Evolutionary conservation across 1,140 invertebrate species (phyloP), one percentile per base, ranked within the genome.

Genomic region (Pachypsylla venusta): DNA sequence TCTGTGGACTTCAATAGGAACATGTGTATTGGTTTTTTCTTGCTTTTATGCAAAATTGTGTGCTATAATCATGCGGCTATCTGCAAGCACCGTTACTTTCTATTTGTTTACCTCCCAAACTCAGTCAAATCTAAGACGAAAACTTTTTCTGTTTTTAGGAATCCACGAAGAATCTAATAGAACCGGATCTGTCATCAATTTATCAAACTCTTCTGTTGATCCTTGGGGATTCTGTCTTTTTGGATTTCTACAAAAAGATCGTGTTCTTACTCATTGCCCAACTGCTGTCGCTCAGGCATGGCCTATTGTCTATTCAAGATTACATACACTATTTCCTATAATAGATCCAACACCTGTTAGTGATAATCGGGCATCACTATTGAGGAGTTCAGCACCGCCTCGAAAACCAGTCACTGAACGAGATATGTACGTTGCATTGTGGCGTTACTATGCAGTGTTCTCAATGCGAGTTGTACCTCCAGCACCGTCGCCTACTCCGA

Each of bases 371-470:
- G 92, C 93, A 1, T 98, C 93, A 0, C 76, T 98, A 7, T 74
- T 99, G 26, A 70, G 89, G 69, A 80, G 82, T 70, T 79, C 83
- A 68, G 76, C 87, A 59, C 73, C 81, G 63, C 75, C 89, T 57
- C 79, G 86, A 71, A 95, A 93, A 69, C 89, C 88, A 25, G 81
- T 86, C 35, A 93, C 87, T 64, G 91, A 95, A 73, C 75, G 90
- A 65, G 93, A 97, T 70, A 79, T 89, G 40, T 93, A 96, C 70
- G 82, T 97, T 75, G 82, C 87, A 69, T 78, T 96, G 0, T 98
- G 93, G 93, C 87, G 93, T 67, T 96, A 96, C 75, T 97, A 97
- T 72, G 80, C 94, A 55, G 89, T 91, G 12, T 88, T 95, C 74
- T 91, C 92, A 1, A 97, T 94, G 75, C 79, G 91, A 61, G 85